phyloP scores from a whole-genome alignment of 2,797 vertebrate species.

The Serranus cabrilla region DNA sequence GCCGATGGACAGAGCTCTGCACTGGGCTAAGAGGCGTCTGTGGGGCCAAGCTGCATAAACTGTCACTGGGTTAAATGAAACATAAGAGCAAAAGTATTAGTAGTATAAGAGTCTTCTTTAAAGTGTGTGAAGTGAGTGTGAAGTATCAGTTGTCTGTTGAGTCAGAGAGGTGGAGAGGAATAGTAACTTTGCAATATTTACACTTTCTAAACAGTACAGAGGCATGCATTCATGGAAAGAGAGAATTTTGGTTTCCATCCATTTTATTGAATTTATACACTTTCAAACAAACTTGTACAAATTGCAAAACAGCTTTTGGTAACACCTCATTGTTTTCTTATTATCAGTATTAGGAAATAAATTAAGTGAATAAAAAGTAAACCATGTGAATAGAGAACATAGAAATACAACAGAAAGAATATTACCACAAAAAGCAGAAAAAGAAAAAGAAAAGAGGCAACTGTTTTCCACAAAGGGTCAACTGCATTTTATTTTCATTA shows the following conservation, averaged over 20 bases:
- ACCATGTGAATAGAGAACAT: slow-evolving; percentile 71
- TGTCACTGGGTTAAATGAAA: background rate
- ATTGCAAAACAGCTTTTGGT: slow-evolving; percentile 87
- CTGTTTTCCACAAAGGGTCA: slow-evolving; percentile 57
- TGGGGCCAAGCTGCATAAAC: background rate
- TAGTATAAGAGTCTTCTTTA: no score
- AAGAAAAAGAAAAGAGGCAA: slow-evolving; percentile 61
- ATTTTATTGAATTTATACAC: slow-evolving; percentile 88
- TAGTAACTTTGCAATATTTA: background rate
- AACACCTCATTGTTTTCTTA: slow-evolving; percentile 76
- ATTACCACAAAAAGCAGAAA: slow-evolving; percentile 57
- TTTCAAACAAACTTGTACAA: slow-evolving; percentile 88
- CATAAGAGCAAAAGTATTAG: no score
- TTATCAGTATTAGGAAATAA: slow-evolving; percentile 80
- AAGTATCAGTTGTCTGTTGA: background rate
- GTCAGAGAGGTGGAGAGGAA: background rate
- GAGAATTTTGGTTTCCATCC: slow-evolving; percentile 69
- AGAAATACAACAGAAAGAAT: slow-evolving; percentile 69
- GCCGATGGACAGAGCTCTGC: slow-evolving; percentile 12
- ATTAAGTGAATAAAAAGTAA: slow-evolving; percentile 81
- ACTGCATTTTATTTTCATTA: slow-evolving; percentile 51
- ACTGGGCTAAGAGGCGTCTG: slow-evolving; percentile 17
- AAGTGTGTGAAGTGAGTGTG: no score
- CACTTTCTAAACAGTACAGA: background rate
- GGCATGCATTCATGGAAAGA: background rate